Base-by-base conservation (phyloP, 2,888 invertebrate genomes). In the Heliothis peltigera region DNA sequence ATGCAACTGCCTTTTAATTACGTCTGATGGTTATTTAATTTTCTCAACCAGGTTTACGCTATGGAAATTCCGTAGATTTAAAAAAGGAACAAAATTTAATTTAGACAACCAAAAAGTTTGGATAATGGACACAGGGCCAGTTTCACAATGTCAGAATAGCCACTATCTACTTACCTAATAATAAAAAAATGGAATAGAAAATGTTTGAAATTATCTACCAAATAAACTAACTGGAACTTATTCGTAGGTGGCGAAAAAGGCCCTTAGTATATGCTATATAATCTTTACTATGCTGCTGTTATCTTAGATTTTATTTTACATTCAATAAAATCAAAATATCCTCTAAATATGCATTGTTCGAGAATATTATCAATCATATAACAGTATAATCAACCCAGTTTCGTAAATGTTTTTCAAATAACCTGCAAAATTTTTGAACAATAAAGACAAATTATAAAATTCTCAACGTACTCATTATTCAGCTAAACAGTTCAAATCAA, bases 1-100 rank as follows among this genome's bases (percentile, higher is more conserved):
- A 48, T n/a, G n/a, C 51, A 55, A 55, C 46, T 55, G 18, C 54
- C 15, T 46, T 42, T 39, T 55, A 52, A 66, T 73, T 51, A 47
- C 63, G 43, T 47, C 28, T 47, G 19, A 48, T 21, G 17, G 48
- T 48, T 43, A 42, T 54, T n/a, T n/a, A n/a, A n/a, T n/a, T 58
- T 39, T 15, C 49, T 3, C 18, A 57, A 22, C 48, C n/a, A 21
- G 47, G 43, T 52, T 15, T 18, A 52, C 8, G 7, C 7, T 10
- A 22, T 1, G 51, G 46, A 67, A 74, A 56, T 46, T 19, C 47
- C 28, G 6, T 43, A 32, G 18, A 47, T 42, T 3, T 4, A 28
- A 46, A 39, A 22, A 35, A 44, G 10, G 28, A 56, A 19, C 10
- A 46, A 21, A 56, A 6, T 43, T 12, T 44, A 10, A n/a, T 28